Conservation (phyloP, 1,140 invertebrate genomes). For the Zaprionus vittiger region DNA sequence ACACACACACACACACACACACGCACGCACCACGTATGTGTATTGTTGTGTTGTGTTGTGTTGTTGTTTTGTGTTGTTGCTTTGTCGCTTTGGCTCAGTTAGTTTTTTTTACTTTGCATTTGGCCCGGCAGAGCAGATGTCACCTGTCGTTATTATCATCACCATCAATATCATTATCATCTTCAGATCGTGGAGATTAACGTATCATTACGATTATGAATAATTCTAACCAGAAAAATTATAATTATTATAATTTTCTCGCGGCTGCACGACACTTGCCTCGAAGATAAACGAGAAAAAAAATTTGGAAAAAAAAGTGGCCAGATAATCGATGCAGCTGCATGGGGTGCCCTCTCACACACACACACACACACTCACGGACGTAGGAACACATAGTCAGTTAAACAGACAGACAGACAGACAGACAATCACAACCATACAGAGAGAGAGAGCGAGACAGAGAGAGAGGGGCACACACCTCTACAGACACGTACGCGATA, state of each 20-base stretch:
- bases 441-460: background rate
- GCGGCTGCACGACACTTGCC: conserved; percentile 38
- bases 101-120: conserved; percentile 50
- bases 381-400: conserved; percentile 9
- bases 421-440: conserved; percentile 23
- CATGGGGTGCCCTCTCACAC: background rate
- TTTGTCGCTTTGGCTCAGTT: conserved; percentile 33
- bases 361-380: conserved; percentile 16
- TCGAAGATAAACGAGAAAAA: conserved; percentile 28
- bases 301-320: conserved; percentile 38
- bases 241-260: conserved; percentile 9
- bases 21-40: background rate
- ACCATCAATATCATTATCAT: conserved; percentile 27
- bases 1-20: background rate
- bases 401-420: conserved; percentile 17
- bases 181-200: background rate
- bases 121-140: conserved; percentile 5
- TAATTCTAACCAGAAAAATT: background rate
- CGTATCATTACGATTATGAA: conserved; percentile 6
- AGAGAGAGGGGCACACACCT: background rate
- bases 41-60: conserved; percentile 8
- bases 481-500: conserved; percentile 38
- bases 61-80: background rate
- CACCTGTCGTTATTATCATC: background rate
- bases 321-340: background rate